These are phyloP conservation scores for Vicugna pacos DNA, from an alignment of 2,113 vertebrate species.

Conservation along the genomic window DNA sequence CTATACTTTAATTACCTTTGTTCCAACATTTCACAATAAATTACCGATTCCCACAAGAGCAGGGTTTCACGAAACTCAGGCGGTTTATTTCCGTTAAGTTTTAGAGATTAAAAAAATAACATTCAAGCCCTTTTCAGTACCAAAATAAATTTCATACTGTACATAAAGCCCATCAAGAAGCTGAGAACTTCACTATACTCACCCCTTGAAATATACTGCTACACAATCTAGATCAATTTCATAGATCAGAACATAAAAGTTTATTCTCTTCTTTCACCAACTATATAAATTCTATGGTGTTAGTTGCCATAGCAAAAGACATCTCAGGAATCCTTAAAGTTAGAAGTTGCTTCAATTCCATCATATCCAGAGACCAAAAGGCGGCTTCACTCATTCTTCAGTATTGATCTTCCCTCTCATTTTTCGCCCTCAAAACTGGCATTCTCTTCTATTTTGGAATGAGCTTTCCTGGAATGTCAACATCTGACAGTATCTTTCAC, in stretches of 20 bases:
- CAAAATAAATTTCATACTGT: conserved; percentile 61
- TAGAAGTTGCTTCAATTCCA: conserved; percentile 28
- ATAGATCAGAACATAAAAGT: conserved; percentile 43
- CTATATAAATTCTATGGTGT: conserved; percentile 31
- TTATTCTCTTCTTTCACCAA: conserved; percentile 42
- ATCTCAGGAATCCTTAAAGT: conserved; percentile 34
- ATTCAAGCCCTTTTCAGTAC: conserved; percentile 29
- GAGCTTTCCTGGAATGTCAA: neutral
- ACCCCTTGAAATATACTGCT: conserved; percentile 11
- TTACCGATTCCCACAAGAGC: conserved; percentile 32
- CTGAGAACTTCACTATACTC: neutral
- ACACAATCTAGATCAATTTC: conserved; percentile 58
- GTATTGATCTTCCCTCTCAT: neutral
- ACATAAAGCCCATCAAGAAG: conserved; percentile 50
- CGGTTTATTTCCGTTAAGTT: conserved; percentile 62
- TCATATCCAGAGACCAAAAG: conserved; percentile 20
- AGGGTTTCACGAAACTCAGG: conserved; percentile 46
- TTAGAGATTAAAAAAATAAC: conserved; percentile 35
- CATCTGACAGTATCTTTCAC: neutral
- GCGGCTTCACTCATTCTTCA: neutral
- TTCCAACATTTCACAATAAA: conserved; percentile 66
- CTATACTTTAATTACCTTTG: conserved; percentile 58
- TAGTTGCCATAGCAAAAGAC: conserved; percentile 31
- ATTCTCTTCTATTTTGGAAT: neutral
- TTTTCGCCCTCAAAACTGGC: neutral